These are phyloP conservation scores for Bos indicus DNA, from an alignment of 2,113 vertebrate genomes.

Conservation along the genomic window DNA sequence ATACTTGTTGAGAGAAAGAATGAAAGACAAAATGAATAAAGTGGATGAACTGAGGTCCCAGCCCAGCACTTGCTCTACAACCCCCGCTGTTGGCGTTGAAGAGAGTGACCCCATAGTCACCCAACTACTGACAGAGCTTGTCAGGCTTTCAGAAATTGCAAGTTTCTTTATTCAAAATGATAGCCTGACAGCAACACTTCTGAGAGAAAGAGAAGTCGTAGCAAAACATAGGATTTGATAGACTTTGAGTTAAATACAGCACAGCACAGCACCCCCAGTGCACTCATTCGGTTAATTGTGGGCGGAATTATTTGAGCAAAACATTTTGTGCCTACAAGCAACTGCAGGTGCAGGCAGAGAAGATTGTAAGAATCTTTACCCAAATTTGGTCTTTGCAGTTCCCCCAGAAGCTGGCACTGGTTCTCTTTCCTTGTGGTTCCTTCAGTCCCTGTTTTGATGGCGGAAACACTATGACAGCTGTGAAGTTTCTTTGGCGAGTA, in stretches of 20 bases:
- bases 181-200: neutral
- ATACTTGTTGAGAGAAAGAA: neutral
- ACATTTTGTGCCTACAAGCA: slow-evolving; percentile 3
- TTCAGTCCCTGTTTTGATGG: neutral
- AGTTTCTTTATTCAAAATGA: neutral
- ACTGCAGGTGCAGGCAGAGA: neutral
- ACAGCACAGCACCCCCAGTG: neutral
- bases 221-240: neutral
- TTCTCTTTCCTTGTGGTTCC: neutral
- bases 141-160: neutral
- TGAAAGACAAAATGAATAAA: neutral
- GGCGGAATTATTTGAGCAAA: slow-evolving; percentile 57
- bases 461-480: neutral
- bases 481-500: neutral
- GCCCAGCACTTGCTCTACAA: neutral
- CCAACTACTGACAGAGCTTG: neutral
- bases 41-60: too few species aligned
- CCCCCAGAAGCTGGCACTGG: neutral
- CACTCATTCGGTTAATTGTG: slow-evolving; percentile 19
- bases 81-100: fast-evolving
- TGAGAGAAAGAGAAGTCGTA: neutral
- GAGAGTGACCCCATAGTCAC: neutral
- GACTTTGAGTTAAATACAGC: slow-evolving; percentile 21
- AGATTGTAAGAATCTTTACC: neutral
- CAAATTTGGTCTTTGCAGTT: neutral